Conservation (phyloP, 2,797 vertebrate species). For the Coregonus suidteri region DNA sequence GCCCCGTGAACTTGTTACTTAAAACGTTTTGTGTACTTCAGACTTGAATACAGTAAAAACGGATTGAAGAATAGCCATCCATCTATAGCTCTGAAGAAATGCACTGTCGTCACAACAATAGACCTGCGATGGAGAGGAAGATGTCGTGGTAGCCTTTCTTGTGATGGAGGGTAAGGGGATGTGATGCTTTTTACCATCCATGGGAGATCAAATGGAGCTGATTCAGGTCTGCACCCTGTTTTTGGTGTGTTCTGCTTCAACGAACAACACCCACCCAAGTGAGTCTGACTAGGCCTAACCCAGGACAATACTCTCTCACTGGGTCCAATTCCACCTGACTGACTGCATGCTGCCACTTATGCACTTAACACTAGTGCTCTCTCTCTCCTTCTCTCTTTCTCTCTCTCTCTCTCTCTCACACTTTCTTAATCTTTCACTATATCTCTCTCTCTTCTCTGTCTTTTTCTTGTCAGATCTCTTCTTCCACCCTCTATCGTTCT, state of each 20-base stretch:
- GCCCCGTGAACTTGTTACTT: too few species aligned
- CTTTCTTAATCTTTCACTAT: constrained; percentile 10
- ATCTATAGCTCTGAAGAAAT: not conserved
- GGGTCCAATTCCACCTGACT: constrained; percentile 77
- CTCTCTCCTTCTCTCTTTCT: constrained; percentile 47
- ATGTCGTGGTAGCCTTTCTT: not conserved
- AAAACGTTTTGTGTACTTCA: not conserved
- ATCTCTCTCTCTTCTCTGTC: constrained; percentile 14
- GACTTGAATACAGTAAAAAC: not conserved
- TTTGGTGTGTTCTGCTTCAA: constrained; percentile 68
- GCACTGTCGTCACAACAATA: not conserved
- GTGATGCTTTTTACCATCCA: constrained; percentile 12
- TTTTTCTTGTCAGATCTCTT: constrained; percentile 56
- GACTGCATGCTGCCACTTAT: constrained; percentile 72
- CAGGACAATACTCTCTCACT: constrained; percentile 69
- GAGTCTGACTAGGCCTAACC: constrained; percentile 68
- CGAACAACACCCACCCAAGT: constrained; percentile 68
- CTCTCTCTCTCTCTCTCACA: constrained; percentile 16
- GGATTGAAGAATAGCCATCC: not conserved
- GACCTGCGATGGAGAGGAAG: too few species aligned
- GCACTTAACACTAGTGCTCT: constrained; percentile 69
- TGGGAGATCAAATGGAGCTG: constrained; percentile 48
- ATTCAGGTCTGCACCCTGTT: constrained; percentile 54
- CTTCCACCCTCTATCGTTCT: not conserved
- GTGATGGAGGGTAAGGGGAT: not conserved